Evolutionary conservation across 2,888 invertebrate species (phyloP).

Genomic region (Euzetes globulus): DNA sequence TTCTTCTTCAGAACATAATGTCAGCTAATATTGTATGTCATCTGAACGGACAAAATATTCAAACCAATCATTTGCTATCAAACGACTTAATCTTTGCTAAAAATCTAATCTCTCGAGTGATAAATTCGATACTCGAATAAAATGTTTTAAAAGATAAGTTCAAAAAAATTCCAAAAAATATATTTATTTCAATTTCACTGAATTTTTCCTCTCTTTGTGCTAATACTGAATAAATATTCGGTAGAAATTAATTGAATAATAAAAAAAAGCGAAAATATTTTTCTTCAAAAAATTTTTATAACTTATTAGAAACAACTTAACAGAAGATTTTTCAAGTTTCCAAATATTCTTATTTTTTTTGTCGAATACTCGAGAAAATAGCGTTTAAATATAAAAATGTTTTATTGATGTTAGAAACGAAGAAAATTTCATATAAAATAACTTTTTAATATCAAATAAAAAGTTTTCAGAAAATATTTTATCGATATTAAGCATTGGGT

Average conservation of each 20-base stretch:
- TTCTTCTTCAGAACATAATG: neutral
- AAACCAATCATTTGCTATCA: constrained; percentile 14
- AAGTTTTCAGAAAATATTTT: neutral
- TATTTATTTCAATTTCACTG: neutral
- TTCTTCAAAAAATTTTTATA: neutral
- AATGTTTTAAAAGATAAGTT: neutral
- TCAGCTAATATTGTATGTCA: constrained; percentile 5
- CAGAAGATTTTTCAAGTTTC: neutral
- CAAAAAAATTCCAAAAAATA: neutral
- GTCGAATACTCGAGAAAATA: constrained; percentile 11
- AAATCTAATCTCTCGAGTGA: constrained; percentile 22
- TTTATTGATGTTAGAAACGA: neutral
- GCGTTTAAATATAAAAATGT: neutral
- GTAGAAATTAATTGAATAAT: neutral
- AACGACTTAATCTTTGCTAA: neutral
- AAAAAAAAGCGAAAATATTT: neutral
- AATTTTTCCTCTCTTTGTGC: neutral
- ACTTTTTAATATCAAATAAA: neutral
- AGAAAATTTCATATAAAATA: neutral
- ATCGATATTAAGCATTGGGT: neutral
- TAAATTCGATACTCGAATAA: constrained; percentile 4
- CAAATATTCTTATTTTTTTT: neutral
- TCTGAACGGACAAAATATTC: neutral
- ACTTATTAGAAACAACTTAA: constrained; percentile 6
- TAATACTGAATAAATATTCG: neutral